Conservation (phyloP, 1,140 invertebrate species). For the Platorchestia sp. region DNA sequence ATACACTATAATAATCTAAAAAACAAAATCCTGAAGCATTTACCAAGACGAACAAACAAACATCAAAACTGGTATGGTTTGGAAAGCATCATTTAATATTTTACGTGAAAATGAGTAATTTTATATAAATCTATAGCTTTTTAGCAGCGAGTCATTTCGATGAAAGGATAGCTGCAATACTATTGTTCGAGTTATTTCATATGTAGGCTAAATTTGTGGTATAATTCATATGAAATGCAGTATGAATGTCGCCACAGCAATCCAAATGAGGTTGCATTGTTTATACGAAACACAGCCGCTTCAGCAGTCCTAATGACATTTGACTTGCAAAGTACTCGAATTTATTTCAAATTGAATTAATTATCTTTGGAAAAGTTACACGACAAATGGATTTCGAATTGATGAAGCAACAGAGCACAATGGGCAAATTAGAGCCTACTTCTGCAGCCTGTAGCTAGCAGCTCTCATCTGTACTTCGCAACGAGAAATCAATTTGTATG, state of each 20-base stretch:
- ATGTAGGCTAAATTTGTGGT: not conserved
- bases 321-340: not conserved
- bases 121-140: too few relatives aligned
- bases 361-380: not conserved
- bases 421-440: not conserved
- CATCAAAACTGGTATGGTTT: too few relatives aligned
- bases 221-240: not conserved
- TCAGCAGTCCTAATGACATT: not conserved
- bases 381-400: not conserved
- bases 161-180: not conserved
- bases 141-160: not conserved
- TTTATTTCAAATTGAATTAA: not conserved
- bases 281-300: too few relatives aligned
- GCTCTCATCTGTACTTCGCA: too few relatives aligned
- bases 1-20: too few relatives aligned
- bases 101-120: too few relatives aligned
- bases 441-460: too few relatives aligned
- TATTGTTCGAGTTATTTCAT: not conserved
- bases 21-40: too few relatives aligned
- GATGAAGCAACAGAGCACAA: not conserved
- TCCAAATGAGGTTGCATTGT: too few relatives aligned
- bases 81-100: too few relatives aligned
- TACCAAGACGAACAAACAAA: too few relatives aligned
- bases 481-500: too few relatives aligned
- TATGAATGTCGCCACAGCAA: not conserved